Base-by-base conservation (phyloP, 2,888 invertebrate species). In the Andrena hattorfiana region DNA sequence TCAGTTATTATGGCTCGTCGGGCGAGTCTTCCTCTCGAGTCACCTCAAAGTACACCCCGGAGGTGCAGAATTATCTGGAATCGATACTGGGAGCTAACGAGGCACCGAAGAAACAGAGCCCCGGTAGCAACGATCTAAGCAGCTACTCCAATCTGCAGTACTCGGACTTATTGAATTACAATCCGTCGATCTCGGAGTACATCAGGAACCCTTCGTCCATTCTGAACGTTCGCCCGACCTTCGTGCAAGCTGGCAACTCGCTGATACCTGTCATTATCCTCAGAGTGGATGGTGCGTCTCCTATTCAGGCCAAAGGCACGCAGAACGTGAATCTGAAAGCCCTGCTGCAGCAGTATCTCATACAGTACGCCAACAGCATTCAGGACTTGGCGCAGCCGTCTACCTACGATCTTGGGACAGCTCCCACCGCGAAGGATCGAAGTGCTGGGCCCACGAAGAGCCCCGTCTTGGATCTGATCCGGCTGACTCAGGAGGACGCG, bases 161-260 rank as follows among this genome's bases (percentile, higher is more conserved):
- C 63, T 89, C 92, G 28, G 91, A 92, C 68, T 69, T 94, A 16
- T 51, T 94, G 28, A 93, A 88, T 56, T 93, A 93, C 60, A 93
- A 94, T 84, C 94, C 94, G 3, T 94, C 94, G 3, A 93, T 94
- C 23, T 92, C 92, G 2, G 93, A 94, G 60, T 94, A 94, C 74
- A 90, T 94, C 23, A 91, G 91, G 28, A 91, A 94, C 85, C 94
- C 94, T 0, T 86, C 93, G 3, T 93, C 94, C 0, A 94, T 94
- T 62, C 76, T 94, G 0, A 93, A 93, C 49, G 94, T 93, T 6
- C 92, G 90, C 3, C 94, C 94, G 1, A 94, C 94, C 0, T 94
- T 93, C 62, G 90, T 94, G 20, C 94, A 94, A 84, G 90, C 93
- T 10, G 94, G 94, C 0, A 91, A 90, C 76, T 94, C 94, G 0